Evolutionary conservation across 2,113 vertebrate genomes (phyloP).

Genomic region (Neolamprologus modestus): DNA sequence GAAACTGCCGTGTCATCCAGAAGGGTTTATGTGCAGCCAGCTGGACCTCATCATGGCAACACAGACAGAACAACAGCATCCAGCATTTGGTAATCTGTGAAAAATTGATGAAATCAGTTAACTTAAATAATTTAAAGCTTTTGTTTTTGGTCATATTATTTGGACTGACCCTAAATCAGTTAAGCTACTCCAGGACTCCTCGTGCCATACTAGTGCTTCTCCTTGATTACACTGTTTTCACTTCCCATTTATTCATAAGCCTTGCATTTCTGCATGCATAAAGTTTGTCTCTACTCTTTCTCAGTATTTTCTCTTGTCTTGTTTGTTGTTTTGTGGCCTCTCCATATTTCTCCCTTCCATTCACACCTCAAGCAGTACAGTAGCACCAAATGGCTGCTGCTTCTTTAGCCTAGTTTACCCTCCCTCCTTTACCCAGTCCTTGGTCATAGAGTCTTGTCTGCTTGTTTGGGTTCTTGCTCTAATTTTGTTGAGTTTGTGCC

Average conservation of each 20-base stretch:
- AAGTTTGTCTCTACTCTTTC: neutral
- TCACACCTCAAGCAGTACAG: neutral
- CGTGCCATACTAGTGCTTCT: neutral
- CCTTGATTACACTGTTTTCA: neutral
- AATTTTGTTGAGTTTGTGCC: neutral
- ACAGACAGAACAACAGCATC: conserved; percentile 24
- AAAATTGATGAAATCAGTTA: neutral
- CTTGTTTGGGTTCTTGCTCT: neutral
- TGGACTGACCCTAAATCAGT: neutral
- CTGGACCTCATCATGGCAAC: conserved; percentile 1
- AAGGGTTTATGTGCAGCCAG: neutral
- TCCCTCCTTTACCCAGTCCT: neutral
- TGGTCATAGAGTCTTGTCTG: neutral
- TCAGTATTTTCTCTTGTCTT: neutral
- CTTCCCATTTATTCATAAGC: neutral
- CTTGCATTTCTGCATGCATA: neutral
- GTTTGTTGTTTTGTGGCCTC: neutral
- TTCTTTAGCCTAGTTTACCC: neutral
- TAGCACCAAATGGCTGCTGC: neutral
- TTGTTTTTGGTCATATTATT: neutral
- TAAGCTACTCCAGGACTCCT: neutral
- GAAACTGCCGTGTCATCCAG: conserved; percentile 48
- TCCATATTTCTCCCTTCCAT: neutral
- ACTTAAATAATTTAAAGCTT: neutral
- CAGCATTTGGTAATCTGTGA: conserved; percentile 36